These are phyloP conservation scores for Chirona hameri DNA, from an alignment of 2,888 invertebrate genomes.

Conservation along the genomic window DNA sequence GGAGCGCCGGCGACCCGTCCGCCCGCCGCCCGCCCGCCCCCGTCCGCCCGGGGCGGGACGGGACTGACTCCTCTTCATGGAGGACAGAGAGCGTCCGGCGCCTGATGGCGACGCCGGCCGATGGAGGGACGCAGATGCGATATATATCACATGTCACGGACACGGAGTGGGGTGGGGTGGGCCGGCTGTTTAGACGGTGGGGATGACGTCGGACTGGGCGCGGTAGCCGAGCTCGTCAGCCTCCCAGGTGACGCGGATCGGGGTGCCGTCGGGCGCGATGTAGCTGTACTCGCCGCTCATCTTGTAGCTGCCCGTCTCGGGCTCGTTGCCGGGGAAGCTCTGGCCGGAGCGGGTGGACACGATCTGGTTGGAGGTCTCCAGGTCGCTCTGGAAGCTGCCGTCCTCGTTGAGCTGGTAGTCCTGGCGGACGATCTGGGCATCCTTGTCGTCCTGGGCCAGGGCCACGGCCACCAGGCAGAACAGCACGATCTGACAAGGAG, in stretches of 20 bases:
- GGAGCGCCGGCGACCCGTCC: too few species aligned
- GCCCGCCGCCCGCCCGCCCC: too few species aligned
- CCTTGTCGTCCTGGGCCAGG: conserved; percentile 1
- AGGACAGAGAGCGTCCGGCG: too few species aligned
- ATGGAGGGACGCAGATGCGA: too few species aligned
- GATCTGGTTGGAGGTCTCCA: neutral
- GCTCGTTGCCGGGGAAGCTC: neutral
- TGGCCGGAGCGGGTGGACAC: neutral
- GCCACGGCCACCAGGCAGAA: neutral
- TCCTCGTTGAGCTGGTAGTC: conserved; percentile 2
- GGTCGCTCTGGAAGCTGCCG: conserved; percentile 1
- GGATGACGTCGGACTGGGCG: conserved; percentile 1
- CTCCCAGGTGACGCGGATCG: conserved; percentile 5
- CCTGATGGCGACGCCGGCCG: too few species aligned
- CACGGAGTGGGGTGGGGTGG: too few species aligned
- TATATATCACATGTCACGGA: too few species aligned
- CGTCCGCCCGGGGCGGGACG: too few species aligned
- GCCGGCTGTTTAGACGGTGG: neutral
- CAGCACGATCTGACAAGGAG: neutral
- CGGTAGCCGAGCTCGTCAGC: conserved; percentile 3
- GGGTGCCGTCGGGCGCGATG: neutral
- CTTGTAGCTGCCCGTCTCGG: neutral
- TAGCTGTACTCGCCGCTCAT: conserved; percentile 1
- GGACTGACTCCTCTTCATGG: too few species aligned
- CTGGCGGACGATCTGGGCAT: neutral